These are phyloP conservation scores for Magallana nippona DNA, from an alignment of 2,888 invertebrate genomes.

Conservation along the genomic window DNA sequence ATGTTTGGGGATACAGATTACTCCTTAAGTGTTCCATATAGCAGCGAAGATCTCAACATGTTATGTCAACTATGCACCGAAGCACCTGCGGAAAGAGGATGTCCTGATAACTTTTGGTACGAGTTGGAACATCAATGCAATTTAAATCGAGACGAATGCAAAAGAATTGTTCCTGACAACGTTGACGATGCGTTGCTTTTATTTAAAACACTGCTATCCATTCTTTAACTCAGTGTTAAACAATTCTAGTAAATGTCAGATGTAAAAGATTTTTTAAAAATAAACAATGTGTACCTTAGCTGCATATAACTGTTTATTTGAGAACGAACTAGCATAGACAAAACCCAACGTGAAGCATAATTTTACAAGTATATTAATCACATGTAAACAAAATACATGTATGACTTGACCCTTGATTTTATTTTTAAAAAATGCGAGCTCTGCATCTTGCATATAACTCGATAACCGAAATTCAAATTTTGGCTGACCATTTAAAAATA, in stretches of 20 bases:
- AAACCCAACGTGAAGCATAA: too few species aligned
- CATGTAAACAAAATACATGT: too few species aligned
- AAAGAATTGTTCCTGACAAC: not conserved
- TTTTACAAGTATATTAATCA: too few species aligned
- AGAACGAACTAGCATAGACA: too few species aligned
- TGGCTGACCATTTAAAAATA: too few species aligned
- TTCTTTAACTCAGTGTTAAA: not conserved
- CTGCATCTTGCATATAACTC: too few species aligned
- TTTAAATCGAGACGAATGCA: not conserved
- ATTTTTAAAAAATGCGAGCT: not conserved
- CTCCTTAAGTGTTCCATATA: slow-evolving; percentile 26
- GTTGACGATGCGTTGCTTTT: not conserved
- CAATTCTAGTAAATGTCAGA: too few species aligned
- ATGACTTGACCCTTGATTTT: not conserved
- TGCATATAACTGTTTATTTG: too few species aligned
- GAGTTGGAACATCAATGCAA: not conserved
- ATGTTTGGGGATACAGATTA: slow-evolving; percentile 30
- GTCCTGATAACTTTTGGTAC: slow-evolving; percentile 12
- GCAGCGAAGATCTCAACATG: slow-evolving; percentile 11
- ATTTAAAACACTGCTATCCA: not conserved
- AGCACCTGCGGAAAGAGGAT: not conserved
- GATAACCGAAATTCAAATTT: too few species aligned
- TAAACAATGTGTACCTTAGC: too few species aligned
- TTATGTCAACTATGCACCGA: slow-evolving; percentile 14
- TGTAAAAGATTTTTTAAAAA: too few species aligned